Evolutionary conservation across 1,140 invertebrate species (phyloP), one percentile per base, ranked within the genome.

Genomic region (Tetramorium parvispinum): DNA sequence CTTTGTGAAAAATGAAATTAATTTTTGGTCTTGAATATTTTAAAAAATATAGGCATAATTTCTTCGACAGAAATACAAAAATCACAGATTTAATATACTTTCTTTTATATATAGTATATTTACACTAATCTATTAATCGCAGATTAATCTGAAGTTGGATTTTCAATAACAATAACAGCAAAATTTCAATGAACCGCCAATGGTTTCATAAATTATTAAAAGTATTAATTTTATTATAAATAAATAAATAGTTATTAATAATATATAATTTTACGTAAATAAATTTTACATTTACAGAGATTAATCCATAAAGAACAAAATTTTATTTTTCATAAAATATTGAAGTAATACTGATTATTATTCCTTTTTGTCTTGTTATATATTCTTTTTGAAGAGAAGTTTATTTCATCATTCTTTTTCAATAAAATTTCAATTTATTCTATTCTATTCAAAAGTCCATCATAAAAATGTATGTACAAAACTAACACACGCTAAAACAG

Each of bases 1-100:
- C 21, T n/a, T 24, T 55, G 32, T 21, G 32, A 49, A 3, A 57
- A 73, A 81, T 70, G 3, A 21, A 59, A 83, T 83, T 73, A 59
- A 83, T 46, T 32, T 21, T 70, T n/a, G 10, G 2, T 37, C 27
- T 7, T 0, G 21, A 3, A 51, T 55, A 57, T 55, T 43, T 13
- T n/a, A 43, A 81, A 40, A 81, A 55, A 7, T 10, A 8, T 24
- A 3, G 11, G 2, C 57, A 32, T 24, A 1, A 49, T 55, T 40
- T 11, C 7, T 27, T 37, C 3, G 27, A 66, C 46, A 61, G 43
- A 49, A 40, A 70, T 7, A 13, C 18, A 18, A 11, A 53, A 37
- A 10, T 32, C 3, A 24, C 13, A 43, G 13, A 68, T 55, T 37
- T 55, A 7, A 11, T 13, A n/a, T 43, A 2, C 5, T n/a, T 77